These are phyloP conservation scores for Mola mola DNA, from an alignment of 2,113 vertebrate genomes.

Conservation along the genomic window DNA sequence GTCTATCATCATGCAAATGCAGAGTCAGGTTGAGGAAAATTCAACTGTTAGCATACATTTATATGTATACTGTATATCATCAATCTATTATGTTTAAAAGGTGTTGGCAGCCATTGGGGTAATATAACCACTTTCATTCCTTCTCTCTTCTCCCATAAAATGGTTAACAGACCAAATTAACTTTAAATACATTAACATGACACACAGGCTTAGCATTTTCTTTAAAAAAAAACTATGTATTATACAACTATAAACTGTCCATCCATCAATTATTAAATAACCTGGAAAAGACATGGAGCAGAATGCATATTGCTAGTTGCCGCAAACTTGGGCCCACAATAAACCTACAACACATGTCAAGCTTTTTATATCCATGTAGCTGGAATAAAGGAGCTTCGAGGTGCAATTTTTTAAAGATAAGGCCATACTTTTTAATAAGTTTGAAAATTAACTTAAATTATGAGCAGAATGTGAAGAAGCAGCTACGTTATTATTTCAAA, in stretches of 20 bases:
- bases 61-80: slow-evolving; percentile 44
- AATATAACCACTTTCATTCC: slow-evolving; percentile 1
- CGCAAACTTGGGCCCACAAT: too few species aligned
- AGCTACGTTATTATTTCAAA: too few species aligned
- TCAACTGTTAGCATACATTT: slow-evolving; percentile 12
- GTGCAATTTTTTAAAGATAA: too few species aligned
- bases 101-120: neutral
- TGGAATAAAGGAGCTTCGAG: too few species aligned
- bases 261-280: slow-evolving; percentile 12
- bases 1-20: slow-evolving; percentile 51
- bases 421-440: too few species aligned
- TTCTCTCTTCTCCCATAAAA: neutral
- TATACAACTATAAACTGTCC: slow-evolving; percentile 2
- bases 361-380: too few species aligned
- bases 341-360: too few species aligned
- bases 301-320: too few species aligned
- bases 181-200: neutral
- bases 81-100: slow-evolving; percentile 47
- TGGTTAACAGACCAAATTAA: slow-evolving; percentile 3
- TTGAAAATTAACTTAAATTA: too few species aligned
- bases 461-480: too few species aligned
- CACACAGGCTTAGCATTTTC: neutral
- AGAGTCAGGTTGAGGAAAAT: slow-evolving; percentile 16
- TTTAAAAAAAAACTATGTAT: neutral
- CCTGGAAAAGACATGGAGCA: too few species aligned